Evolutionary conservation across 2,113 vertebrate genomes (phyloP).

Genomic region (Gambusia holbrooki): DNA sequence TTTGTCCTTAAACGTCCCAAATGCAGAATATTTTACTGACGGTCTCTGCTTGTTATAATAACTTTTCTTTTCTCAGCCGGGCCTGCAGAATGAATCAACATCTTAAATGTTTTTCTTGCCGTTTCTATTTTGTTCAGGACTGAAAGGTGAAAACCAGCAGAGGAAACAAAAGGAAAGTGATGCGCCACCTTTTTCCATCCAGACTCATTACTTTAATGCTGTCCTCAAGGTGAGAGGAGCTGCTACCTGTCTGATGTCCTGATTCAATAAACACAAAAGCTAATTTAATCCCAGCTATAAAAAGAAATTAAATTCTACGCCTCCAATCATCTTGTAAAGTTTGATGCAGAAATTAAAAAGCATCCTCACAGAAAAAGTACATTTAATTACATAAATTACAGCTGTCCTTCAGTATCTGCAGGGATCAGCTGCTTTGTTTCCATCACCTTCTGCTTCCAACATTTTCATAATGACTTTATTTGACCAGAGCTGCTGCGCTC

Average conservation of each 20-base stretch:
- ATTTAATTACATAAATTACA: constrained; percentile 2
- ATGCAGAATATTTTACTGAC: too few species aligned
- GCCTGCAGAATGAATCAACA: too few species aligned
- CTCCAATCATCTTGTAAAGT: constrained; percentile 9
- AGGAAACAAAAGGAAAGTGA: not conserved
- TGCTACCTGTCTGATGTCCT: constrained; percentile 3
- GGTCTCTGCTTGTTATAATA: too few species aligned
- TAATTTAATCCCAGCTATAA: constrained; percentile 13
- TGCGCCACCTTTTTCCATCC: not conserved
- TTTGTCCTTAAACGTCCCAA: too few species aligned
- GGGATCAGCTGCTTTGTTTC: not conserved
- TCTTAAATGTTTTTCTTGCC: not conserved
- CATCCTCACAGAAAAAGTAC: not conserved
- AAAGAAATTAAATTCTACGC: constrained; percentile 11
- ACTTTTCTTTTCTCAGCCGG: too few species aligned
- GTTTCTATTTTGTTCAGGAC: not conserved
- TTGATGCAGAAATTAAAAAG: constrained; percentile 7
- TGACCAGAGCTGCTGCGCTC: not conserved
- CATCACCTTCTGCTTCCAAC: not conserved
- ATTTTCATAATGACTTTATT: not conserved
- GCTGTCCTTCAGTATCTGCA: not conserved
- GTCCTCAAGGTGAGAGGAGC: constrained; percentile 9
- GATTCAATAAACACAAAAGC: constrained; percentile 10
- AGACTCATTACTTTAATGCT: not conserved
- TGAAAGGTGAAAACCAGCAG: not conserved